These are phyloP conservation scores for Archocentrus centrarchus DNA, from an alignment of 2,113 vertebrate genomes.

Conservation along the genomic window DNA sequence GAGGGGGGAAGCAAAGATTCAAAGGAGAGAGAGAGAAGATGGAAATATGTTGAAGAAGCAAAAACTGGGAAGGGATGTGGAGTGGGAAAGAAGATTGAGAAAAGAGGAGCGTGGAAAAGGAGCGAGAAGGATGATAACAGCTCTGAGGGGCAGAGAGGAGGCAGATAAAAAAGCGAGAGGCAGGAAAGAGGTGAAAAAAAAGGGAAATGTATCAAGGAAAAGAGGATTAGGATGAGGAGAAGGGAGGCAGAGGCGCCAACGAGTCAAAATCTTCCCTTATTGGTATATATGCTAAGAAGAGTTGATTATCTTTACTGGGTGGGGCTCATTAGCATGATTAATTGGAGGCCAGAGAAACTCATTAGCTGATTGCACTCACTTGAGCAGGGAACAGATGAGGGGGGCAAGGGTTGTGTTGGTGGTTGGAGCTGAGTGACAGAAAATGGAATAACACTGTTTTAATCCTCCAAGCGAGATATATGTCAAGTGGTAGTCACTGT, in stretches of 20 bases:
- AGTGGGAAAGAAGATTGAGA: constrained; percentile 22
- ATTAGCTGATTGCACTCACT: constrained; percentile 59
- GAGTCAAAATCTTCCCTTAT: constrained; percentile 12
- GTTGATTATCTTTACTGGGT: constrained; percentile 60
- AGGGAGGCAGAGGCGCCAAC: not conserved
- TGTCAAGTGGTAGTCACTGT: constrained; percentile 61
- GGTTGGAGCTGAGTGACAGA: constrained; percentile 45
- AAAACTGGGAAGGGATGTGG: constrained; percentile 1
- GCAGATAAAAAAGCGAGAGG: constrained; percentile 43
- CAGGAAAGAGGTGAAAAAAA: constrained; percentile 23
- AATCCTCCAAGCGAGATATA: constrained; percentile 48
- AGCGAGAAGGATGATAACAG: constrained; percentile 28
- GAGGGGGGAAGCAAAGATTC: not conserved
- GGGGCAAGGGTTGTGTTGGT: constrained; percentile 24
- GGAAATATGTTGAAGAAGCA: not conserved
- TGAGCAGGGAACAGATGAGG: constrained; percentile 53
- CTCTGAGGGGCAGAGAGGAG: constrained; percentile 39
- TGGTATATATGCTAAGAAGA: constrained; percentile 17
- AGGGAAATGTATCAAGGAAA: constrained; percentile 19
- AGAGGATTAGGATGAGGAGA: constrained; percentile 24
- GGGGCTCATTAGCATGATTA: constrained; percentile 72
- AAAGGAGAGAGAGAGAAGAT: not conserved
- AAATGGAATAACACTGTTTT: constrained; percentile 57
- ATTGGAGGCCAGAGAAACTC: constrained; percentile 65
- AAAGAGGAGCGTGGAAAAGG: constrained; percentile 3